Percentiles rank a stretch among this genome's conserved stretches.
Evolutionary conservation across 2,888 invertebrate species (phyloP).

Genomic region (Diarsia brunnea): DNA sequence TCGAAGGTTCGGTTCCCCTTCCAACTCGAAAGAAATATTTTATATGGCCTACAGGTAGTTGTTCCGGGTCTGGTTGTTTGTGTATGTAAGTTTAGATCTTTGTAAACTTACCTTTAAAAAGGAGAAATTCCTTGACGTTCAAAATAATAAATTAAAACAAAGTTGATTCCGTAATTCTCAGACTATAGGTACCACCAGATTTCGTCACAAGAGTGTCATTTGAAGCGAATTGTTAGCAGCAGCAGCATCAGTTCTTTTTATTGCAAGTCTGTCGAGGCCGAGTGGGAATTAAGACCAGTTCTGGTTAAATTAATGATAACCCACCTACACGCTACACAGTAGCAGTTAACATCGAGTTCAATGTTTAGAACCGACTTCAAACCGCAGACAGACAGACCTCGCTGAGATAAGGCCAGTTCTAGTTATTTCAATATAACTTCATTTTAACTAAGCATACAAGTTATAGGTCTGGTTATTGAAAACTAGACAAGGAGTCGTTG

Average conservation of each 20-base stretch:
- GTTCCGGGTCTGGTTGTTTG: no score
- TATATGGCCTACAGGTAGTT: no score
- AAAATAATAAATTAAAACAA: conserved; percentile 20
- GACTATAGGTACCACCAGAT: background rate
- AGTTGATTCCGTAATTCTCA: background rate
- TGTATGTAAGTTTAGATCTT: no score
- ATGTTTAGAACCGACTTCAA: conserved; percentile 37
- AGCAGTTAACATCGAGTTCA: conserved; percentile 33
- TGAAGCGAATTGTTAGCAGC: conserved; percentile 5
- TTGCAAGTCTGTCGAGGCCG: conserved; percentile 8
- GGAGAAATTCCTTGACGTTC: no score
- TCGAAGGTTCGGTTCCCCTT: no score
- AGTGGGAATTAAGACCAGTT: conserved; percentile 29
- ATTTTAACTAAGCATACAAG: no score
- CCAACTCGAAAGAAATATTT: no score
- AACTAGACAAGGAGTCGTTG: background rate
- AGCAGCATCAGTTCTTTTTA: conserved; percentile 23
- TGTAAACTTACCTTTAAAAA: no score
- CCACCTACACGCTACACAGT: conserved; percentile 54
- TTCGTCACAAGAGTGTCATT: conserved; percentile 26
- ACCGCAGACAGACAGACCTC: background rate
- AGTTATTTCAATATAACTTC: background rate
- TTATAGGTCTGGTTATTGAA: background rate
- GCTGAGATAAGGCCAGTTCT: background rate
- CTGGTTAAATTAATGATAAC: conserved; percentile 48